phyloP scores from a whole-genome alignment of 2,888 invertebrate species.

The Epirrhoe tristata region DNA sequence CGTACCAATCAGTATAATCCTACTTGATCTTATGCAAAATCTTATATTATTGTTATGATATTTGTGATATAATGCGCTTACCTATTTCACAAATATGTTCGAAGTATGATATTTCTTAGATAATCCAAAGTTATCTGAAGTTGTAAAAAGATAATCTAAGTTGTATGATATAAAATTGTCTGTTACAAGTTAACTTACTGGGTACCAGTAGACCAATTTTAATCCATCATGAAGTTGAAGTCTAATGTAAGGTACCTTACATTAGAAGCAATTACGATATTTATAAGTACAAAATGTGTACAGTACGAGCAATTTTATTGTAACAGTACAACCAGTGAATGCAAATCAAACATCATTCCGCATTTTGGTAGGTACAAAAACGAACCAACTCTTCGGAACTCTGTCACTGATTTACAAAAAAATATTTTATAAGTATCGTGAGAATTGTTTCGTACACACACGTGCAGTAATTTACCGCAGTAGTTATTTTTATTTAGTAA shows the following conservation, averaged over 20 bases:
- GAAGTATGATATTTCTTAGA: neutral
- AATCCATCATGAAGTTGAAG: conserved; percentile 26
- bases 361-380: too few species aligned
- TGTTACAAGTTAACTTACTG: neutral
- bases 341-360: neutral
- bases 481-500: too few species aligned
- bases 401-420: too few species aligned
- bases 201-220: neutral
- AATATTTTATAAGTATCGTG: too few species aligned
- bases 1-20: neutral
- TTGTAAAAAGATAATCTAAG: neutral
- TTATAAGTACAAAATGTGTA: conserved; percentile 20
- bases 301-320: conserved; percentile 3
- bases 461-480: too few species aligned
- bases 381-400: too few species aligned
- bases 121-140: neutral
- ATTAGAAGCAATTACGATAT: conserved; percentile 36
- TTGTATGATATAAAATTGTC: neutral
- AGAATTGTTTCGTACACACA: too few species aligned
- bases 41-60: neutral
- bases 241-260: conserved; percentile 25
- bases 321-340: neutral
- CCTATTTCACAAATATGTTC: neutral
- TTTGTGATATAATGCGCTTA: neutral
- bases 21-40: neutral